phyloP scores from a whole-genome alignment of 2,797 vertebrate species.

The Labroides dimidiatus region DNA sequence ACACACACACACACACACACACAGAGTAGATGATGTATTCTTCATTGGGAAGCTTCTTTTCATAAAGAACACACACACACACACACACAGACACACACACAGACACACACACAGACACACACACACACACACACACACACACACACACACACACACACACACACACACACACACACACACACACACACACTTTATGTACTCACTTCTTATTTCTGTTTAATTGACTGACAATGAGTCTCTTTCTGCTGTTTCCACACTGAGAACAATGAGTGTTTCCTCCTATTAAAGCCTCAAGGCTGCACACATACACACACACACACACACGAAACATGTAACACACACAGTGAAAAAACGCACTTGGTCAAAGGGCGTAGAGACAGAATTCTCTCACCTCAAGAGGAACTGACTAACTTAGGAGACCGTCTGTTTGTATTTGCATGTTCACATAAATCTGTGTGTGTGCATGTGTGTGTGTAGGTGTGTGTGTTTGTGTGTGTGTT shows the following conservation, averaged over 20 bases:
- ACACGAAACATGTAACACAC: constrained; percentile 12
- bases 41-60: constrained; percentile 48
- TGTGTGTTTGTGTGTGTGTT: too few species aligned
- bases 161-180: too few species aligned
- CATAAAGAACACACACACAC: constrained; percentile 31
- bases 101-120: constrained; percentile 8
- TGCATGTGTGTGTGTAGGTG: too few species aligned
- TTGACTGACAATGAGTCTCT: constrained; percentile 24
- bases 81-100: too few species aligned
- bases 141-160: too few species aligned
- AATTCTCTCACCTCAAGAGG: constrained; percentile 16
- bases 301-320: constrained; percentile 5
- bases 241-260: constrained; percentile 37
- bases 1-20: neutral
- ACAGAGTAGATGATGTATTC: constrained; percentile 45
- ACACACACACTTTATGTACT: neutral
- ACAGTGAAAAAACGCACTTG: neutral
- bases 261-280: constrained; percentile 66
- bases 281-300: constrained; percentile 46
- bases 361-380: constrained; percentile 8
- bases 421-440: neutral
- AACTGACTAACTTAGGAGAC: constrained; percentile 14
- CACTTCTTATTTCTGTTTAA: constrained; percentile 23
- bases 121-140: too few species aligned
- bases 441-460: neutral